phyloP scores from a whole-genome alignment of 64 coral and sea anemone species.

The Actinia tenebrosa region DNA sequence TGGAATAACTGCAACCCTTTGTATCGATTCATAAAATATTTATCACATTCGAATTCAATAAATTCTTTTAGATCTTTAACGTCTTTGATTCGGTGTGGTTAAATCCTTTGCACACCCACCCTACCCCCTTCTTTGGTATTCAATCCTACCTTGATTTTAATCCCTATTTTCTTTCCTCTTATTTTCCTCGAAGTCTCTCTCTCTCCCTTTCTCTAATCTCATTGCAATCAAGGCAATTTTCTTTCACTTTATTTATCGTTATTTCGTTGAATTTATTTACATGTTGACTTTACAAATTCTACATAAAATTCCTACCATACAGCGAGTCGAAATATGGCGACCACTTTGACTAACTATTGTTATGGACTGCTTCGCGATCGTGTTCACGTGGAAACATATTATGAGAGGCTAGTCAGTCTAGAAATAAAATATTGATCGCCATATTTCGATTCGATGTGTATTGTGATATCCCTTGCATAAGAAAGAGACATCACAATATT shows the following conservation, averaged over 20 bases:
- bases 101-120: no score
- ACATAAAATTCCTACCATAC: neutral
- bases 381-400: no score
- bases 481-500: neutral
- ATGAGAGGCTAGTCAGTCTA: no score
- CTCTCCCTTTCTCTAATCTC: neutral
- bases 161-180: no score
- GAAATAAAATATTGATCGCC: no score
- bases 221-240: neutral
- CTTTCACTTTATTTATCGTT: neutral
- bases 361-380: no score
- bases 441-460: no score
- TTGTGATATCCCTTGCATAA: neutral
- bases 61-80: conserved; percentile 3
- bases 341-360: no score
- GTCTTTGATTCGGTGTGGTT: neutral
- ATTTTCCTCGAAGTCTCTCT: neutral
- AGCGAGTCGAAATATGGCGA: no score
- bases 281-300: neutral
- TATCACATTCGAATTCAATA: neutral
- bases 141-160: no score
- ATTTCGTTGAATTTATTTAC: neutral
- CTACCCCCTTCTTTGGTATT: no score
- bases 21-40: neutral
- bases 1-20: neutral